Evolutionary conservation across 2,888 invertebrate genomes (phyloP).

Genomic region (Cerastis rubricosa): DNA sequence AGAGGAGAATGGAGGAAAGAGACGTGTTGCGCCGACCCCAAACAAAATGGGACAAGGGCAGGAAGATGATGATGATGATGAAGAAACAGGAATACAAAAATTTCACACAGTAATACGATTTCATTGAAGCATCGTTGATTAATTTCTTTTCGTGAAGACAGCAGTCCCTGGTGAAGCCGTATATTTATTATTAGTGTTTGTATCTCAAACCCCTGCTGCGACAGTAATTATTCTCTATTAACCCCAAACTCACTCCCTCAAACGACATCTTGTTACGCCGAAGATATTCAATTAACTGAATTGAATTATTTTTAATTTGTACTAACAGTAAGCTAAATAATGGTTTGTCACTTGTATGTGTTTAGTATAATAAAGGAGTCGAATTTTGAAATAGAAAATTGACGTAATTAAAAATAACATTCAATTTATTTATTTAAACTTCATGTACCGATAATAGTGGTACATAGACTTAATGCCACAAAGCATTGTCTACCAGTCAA

Average conservation of each 20-base stretch:
- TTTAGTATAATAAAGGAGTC: not conserved
- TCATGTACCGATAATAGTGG: no score
- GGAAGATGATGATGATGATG: no score
- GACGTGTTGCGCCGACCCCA: no score
- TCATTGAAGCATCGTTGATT: not conserved
- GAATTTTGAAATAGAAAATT: not conserved
- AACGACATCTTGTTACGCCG: constrained; percentile 35
- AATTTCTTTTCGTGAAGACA: constrained; percentile 23
- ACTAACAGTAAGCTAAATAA: not conserved
- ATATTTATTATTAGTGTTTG: constrained; percentile 33
- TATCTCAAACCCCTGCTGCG: constrained; percentile 21
- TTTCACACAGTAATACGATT: not conserved
- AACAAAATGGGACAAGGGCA: no score
- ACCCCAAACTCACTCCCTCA: constrained; percentile 31
- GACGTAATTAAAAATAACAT: no score
- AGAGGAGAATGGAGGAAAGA: no score
- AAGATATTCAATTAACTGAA: constrained; percentile 25
- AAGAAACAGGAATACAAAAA: not conserved
- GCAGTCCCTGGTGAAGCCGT: constrained; percentile 44
- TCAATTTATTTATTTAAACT: no score
- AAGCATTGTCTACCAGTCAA: no score
- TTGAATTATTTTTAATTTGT: constrained; percentile 31
- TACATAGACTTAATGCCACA: no score
- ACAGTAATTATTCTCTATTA: constrained; percentile 45
- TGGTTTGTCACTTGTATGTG: not conserved